Conservation (phyloP, 2,888 invertebrate genomes). For the Neelides folsomi region DNA sequence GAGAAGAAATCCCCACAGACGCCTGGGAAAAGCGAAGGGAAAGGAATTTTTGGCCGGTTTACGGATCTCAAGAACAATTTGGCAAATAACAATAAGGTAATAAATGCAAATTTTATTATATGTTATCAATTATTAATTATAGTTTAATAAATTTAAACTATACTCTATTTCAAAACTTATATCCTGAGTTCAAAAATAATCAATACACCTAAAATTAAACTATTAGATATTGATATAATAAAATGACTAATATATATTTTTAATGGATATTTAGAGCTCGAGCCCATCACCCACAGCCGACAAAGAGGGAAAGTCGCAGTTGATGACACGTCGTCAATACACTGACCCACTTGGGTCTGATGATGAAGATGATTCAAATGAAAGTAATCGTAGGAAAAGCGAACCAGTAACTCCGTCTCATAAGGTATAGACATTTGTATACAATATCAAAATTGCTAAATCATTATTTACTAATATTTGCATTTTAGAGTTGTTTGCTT, state of each 20-base stretch:
- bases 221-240: too few relatives aligned
- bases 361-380: constrained; percentile 51
- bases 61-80: constrained; percentile 28
- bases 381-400: constrained; percentile 18
- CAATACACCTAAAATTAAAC: neutral
- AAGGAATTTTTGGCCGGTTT: constrained; percentile 25
- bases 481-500: neutral
- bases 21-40: constrained; percentile 15
- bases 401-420: constrained; percentile 29
- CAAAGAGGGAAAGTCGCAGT: constrained; percentile 29
- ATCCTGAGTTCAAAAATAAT: neutral
- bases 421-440: too few relatives aligned
- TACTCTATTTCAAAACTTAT: neutral
- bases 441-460: too few relatives aligned
- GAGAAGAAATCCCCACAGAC: constrained; percentile 13
- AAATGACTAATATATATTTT: neutral
- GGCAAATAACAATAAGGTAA: constrained; percentile 29
- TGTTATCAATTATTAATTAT: neutral
- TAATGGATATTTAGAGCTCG: constrained; percentile 9
- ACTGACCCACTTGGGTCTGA: constrained; percentile 75
- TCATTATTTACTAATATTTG: neutral
- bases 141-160: neutral
- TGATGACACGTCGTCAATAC: constrained; percentile 74
- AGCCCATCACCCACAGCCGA: constrained; percentile 13
- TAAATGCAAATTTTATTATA: too few relatives aligned